These are phyloP conservation scores for Saguinus imperator DNA, from an alignment of 2,113 vertebrate species.

Conservation along the genomic window DNA sequence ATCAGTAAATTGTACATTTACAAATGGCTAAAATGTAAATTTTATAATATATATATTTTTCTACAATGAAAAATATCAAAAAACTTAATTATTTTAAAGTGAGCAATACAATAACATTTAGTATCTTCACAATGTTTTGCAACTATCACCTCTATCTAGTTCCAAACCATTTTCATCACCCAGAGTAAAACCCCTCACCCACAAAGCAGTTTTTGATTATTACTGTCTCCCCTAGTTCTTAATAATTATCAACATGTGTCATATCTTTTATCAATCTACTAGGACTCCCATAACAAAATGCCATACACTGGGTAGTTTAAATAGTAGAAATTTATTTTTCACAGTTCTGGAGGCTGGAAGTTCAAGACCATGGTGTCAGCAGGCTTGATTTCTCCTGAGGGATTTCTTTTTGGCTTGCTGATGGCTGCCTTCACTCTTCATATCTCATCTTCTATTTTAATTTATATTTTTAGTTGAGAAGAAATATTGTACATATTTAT, in stretches of 20 bases:
- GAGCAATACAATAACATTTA: too few relatives aligned
- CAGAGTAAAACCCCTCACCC: too few relatives aligned
- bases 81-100: too few relatives aligned
- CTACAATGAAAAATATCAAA: too few relatives aligned
- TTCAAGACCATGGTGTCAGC: too few relatives aligned
- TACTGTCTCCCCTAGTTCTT: not conserved
- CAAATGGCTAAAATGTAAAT: too few relatives aligned
- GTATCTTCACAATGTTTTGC: too few relatives aligned
- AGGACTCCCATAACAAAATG: not conserved
- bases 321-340: not conserved
- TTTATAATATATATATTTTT: too few relatives aligned
- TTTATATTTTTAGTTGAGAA: not conserved
- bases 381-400: not conserved
- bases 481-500: not conserved
- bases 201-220: too few relatives aligned
- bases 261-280: not conserved
- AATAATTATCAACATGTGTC: not conserved
- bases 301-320: not conserved
- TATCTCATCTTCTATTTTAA: not conserved
- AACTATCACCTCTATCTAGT: too few relatives aligned
- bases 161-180: too few relatives aligned
- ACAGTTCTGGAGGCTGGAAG: not conserved
- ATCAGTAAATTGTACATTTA: too few relatives aligned
- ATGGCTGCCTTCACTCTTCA: not conserved
- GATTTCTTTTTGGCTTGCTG: not conserved